Evolutionary conservation across 2,888 invertebrate species (phyloP), one percentile per base, ranked within the genome.

Genomic region (Ephialtes manifestator): DNA sequence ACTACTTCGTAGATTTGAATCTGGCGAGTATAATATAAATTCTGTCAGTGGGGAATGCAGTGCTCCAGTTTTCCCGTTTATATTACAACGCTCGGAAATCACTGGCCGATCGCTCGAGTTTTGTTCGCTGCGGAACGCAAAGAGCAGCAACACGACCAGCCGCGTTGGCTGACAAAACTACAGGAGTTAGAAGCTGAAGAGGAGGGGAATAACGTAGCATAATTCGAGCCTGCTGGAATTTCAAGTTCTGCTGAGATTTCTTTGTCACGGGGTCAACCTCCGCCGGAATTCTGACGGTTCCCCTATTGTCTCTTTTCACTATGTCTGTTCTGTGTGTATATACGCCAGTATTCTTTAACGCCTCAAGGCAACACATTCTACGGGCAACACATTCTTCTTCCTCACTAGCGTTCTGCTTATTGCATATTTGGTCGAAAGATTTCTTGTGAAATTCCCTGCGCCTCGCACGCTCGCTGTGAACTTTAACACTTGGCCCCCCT

Each of bases 211-310:
- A 15, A 18, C 28, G 46, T 24, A 68, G 78, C 79, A 80, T 76
- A 46, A 84, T 81, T 84, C 80, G 76, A 80, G 76, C 80, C 58
- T 60, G 65, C 65, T 84, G 84, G 84, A 76, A 84, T 80, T 84
- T 76, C 80, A 65, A 76, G 80, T 84, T 84, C 67, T 70, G 74
- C 78, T 55, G 83, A 83, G 79, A 75, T 60, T 79, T 63, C 75
- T 83, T 83, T 80, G 83, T 83, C 83, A 76, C 71, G 83, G 76
- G 83, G 83, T 76, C 75, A 80, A 84, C 80, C 83, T 84, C 71
- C 83, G 63, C 35, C 68, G 80, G 80, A 84, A 84, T 84, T 76
- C 79, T 75, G 67, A 75, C 72, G 78, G 74, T 63, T 79, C 65
- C 55, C 55, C 76, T 48, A 84, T 84, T 84, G 80, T 84, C 76